Base-by-base conservation (phyloP, 2,113 vertebrate species). In the Chlamydotis undulata region DNA sequence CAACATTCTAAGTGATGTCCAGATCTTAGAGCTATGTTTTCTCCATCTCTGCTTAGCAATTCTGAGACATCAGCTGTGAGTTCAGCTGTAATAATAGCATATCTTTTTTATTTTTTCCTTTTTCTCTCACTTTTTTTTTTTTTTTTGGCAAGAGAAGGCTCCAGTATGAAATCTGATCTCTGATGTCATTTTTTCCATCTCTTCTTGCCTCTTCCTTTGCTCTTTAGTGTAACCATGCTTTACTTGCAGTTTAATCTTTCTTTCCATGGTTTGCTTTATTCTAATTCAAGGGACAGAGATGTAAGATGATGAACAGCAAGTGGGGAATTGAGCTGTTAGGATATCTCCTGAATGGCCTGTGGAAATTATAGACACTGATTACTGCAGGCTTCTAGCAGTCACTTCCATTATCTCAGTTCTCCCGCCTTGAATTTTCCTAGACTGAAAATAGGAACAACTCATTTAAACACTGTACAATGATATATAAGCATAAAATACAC, bases 91-190 rank as follows among this genome's bases (percentile, higher is more conserved):
- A 76, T 16, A 75, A 12, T 19, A 10, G 18, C 4, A 29, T 17
- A 15, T 41, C 41, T 41, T 41, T 5, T 8, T 2, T 37, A 8
- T 26, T 5, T 8, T 12, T 6, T 5, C 7, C 10, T 26, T 14
- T 52, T 49, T 60, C 14, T 10, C 5, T 35, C 35, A 35, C 35
- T 37, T 37, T 37, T 37, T 37, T 37, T 37, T 8, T 6, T 18
- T 5, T 1, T 25, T 14, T 2, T 3, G 3, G 4, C 13, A 33
- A 59, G 31, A 52, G 53, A 57, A 85, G 5, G 4, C 7, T 18
- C 4, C 10, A 12, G 24, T 37, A 60, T 57, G 10, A 87, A 80
- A 50, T 65, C 19, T 77, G 9, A 8, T 87, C 28, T 93, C n/a
- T 35, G 24, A 53, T 55, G 14, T 55, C 3, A 50, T 69, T 71